Evolutionary conservation across 2,888 invertebrate genomes (phyloP).

Genomic region (Entomobrya proxima): DNA sequence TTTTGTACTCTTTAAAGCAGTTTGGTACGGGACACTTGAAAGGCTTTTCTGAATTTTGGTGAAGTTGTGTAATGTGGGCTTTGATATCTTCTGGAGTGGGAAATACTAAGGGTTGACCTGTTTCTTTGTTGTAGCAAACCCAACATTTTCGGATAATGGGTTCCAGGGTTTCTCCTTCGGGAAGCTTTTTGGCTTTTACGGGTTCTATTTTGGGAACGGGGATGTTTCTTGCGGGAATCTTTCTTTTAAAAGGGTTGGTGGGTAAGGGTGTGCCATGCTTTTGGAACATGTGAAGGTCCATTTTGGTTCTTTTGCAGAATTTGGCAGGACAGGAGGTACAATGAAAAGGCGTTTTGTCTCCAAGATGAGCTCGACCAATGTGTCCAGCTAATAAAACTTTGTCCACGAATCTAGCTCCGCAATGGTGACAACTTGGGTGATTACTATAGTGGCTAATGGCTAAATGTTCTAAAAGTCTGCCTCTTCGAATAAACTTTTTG

Average conservation of each 20-base stretch:
- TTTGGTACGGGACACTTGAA: not conserved
- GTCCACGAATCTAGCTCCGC: conserved; percentile 12
- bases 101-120: not conserved
- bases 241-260: not conserved
- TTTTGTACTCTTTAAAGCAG: not conserved
- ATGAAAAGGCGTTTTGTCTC: not conserved
- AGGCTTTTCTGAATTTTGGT: not conserved
- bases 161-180: not conserved
- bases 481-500: not conserved
- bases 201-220: not conserved
- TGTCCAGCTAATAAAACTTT: conserved; percentile 3
- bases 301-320: not conserved
- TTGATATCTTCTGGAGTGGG: not conserved
- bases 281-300: not conserved
- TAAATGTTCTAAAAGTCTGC: not conserved
- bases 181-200: not conserved
- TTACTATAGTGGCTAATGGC: not conserved
- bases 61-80: not conserved
- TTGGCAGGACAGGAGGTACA: not conserved
- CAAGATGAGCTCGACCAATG: conserved; percentile 16
- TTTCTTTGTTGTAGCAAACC: not conserved
- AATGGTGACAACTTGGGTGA: not conserved
- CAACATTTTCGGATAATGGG: not conserved
- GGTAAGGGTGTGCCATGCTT: not conserved
- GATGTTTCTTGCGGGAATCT: not conserved